Percentiles rank a stretch among this genome's conserved stretches.
Evolutionary conservation across 2,113 vertebrate species (phyloP).

Genomic region (Neolamprologus cancellatus): DNA sequence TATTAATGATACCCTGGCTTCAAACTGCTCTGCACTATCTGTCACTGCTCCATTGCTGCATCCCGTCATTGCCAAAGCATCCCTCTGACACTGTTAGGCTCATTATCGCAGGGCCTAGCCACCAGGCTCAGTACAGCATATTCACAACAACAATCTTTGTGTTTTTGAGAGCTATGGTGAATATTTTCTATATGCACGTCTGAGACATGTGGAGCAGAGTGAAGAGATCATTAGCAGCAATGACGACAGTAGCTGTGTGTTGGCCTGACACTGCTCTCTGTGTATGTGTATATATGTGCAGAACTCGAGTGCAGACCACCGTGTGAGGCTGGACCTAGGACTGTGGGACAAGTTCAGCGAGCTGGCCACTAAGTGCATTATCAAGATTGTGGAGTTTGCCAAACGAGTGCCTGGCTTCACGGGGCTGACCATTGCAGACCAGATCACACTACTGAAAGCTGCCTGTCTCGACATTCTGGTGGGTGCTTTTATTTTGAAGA

Average conservation of each 20-base stretch:
- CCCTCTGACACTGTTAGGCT: slow-evolving; percentile 33
- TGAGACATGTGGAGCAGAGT: slow-evolving; percentile 33
- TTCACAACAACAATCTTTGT: slow-evolving; percentile 24
- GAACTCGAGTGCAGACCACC: slow-evolving; percentile 96
- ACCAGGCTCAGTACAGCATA: neutral
- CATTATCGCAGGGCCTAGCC: slow-evolving; percentile 29
- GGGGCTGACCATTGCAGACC: slow-evolving; percentile 92
- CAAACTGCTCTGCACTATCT: slow-evolving; percentile 29
- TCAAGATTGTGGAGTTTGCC: slow-evolving; percentile 99
- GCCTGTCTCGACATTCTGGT: slow-evolving; percentile 84
- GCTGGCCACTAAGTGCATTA: slow-evolving; percentile 99
- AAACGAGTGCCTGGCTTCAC: slow-evolving; percentile 97
- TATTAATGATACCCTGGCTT: slow-evolving; percentile 46
- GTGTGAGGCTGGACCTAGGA: slow-evolving; percentile 92
- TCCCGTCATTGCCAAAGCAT: slow-evolving; percentile 30
- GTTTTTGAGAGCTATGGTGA: slow-evolving; percentile 13
- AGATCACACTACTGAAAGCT: slow-evolving; percentile 97
- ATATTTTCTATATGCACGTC: slow-evolving; percentile 34
- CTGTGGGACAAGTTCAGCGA: slow-evolving; percentile 99
- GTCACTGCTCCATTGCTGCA: slow-evolving; percentile 50
- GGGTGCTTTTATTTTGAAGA: slow-evolving; percentile 1
- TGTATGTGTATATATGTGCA: slow-evolving; percentile 44
- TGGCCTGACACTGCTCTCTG: neutral
- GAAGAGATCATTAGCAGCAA: slow-evolving; percentile 38
- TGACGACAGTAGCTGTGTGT: neutral